phyloP scores from a whole-genome alignment of 2,113 vertebrate species.

The Grammomys surdaster region DNA sequence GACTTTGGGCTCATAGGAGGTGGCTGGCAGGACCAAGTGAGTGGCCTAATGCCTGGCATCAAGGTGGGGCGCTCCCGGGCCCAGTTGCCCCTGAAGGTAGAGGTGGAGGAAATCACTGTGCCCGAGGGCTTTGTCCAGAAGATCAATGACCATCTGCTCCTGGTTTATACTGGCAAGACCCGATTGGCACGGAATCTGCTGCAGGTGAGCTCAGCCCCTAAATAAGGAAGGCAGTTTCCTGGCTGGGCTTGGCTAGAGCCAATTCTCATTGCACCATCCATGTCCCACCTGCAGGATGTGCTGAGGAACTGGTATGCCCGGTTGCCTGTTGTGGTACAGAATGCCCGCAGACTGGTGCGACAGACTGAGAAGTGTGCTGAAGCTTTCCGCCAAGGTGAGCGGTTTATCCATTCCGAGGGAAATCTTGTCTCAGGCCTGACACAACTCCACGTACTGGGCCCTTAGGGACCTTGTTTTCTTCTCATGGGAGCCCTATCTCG shows the following conservation, averaged over 20 bases:
- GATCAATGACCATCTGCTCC: conserved; percentile 92
- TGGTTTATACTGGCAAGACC: conserved; percentile 98
- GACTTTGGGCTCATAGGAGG: conserved; percentile 88
- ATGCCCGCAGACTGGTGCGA: conserved; percentile 88
- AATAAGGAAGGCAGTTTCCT: not conserved
- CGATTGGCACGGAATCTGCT: conserved; percentile 96
- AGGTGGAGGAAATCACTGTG: conserved; percentile 89
- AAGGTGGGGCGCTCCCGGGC: conserved; percentile 93
- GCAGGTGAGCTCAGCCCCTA: conserved; percentile 88
- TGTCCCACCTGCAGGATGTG: conserved; percentile 89
- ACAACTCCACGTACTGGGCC: not conserved
- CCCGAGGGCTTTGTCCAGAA: conserved; percentile 87
- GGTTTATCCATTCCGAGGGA: not conserved
- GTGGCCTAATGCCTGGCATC: conserved; percentile 93
- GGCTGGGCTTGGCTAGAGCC: not conserved
- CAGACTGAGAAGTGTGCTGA: conserved; percentile 91
- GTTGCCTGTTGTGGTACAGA: conserved; percentile 89
- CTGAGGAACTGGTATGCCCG: conserved; percentile 96
- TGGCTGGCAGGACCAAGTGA: conserved; percentile 99
- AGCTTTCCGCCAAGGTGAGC: conserved; percentile 90
- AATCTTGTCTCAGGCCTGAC: not conserved
- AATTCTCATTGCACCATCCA: not conserved
- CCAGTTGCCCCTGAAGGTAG: conserved; percentile 91
- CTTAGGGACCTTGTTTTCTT: not conserved
- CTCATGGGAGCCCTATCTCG: not conserved